Base-by-base conservation (phyloP, 2,797 vertebrate genomes). In the Falco naumanni region DNA sequence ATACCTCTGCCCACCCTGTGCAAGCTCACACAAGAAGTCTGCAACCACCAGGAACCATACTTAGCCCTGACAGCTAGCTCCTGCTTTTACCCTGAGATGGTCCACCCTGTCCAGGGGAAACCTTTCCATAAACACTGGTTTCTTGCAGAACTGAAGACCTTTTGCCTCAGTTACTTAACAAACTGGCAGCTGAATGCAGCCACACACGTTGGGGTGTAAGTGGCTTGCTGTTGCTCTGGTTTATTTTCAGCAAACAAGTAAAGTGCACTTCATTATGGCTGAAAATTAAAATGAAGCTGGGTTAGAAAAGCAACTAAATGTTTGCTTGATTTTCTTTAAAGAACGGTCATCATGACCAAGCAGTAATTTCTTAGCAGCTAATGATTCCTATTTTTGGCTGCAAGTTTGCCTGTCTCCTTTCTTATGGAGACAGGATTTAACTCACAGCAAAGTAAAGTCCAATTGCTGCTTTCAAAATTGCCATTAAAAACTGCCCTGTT, bases 201-300 rank as follows among this genome's bases (percentile, higher is more conserved):
- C 66, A 53, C 79, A 21, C 65, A 11, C 34, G 4, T 12, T 8
- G 31, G n/a, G 29, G 15, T 64, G 19, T 26, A 48, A 78, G 26
- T 59, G 19, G 16, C 31, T 87, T n/a, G 60, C 5, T 12, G 13
- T 48, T 81, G 9, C 68, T 63, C 33, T 37, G 64, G 57, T 33
- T 29, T 39, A 33, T 91, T 85, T 94, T 75, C 94, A 63, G 91
- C 50, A 91, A 56, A 90, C 61, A 69, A 71, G 37, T 60, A 80
- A 91, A 85, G 53, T 17, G 43, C 16, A 81, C 3, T 45, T 83
- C 48, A 50, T 88, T 88, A 68, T 13, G 75, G 83, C 70, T 45
- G 17, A 72, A 74, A 79, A 88, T 50, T 29, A 84, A 95, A 87
- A 65, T 19, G 48, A 33, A 93, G 70, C 54, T 72, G 51, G 31